Base-by-base conservation (phyloP, 92 coral and sea anemone genomes). In the Umimayanthus chanpuru region DNA sequence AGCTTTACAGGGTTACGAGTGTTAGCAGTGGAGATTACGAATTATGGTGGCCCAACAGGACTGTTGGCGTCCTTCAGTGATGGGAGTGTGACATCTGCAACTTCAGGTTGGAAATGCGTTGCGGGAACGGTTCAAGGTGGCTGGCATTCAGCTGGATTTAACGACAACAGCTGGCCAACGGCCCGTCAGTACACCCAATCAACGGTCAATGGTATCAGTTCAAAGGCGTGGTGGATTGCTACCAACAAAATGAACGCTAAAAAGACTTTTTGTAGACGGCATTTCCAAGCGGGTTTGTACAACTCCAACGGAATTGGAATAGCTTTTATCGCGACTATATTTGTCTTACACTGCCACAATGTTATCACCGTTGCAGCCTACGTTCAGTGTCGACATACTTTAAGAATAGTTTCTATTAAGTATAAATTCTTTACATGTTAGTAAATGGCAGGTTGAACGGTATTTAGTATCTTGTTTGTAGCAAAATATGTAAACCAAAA, bases 241-340 rank as follows among this genome's bases (percentile, higher is more conserved):
- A 12, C 87, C 4, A 72, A 29, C 39, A 38, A 83, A 6, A 6
- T 3, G 29, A 70, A 5, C 0, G 87, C 87, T 70, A 10, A 14
- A 0, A 70, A 83, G 77, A 83, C 87, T 49, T 83, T 43, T 66
- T 83, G 77, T 72, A 70, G 77, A 83, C 87, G 87, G 18, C 73
- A 29, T 15, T 83, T 83, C 21, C n/a, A 14, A 25, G 20, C 32
- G 85, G 75, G 73, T 81, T 83, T 68, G 78, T 70, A 23, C 58
- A 7, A n/a, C 40, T 28, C 26, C 64, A 23, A 53, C 32, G 44
- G 55, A 39, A 56, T 30, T 25, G 3, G 41, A 6, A 25, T 73
- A 16, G 26, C 47, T 32, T 32, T 29, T 36, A 0, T 29, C 6
- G 2, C 15, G 32, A 56, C 30, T 30, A 6, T 14, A 2, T 6